These are phyloP conservation scores for Manis javanica DNA, from an alignment of 2,797 vertebrate genomes.

Conservation along the genomic window DNA sequence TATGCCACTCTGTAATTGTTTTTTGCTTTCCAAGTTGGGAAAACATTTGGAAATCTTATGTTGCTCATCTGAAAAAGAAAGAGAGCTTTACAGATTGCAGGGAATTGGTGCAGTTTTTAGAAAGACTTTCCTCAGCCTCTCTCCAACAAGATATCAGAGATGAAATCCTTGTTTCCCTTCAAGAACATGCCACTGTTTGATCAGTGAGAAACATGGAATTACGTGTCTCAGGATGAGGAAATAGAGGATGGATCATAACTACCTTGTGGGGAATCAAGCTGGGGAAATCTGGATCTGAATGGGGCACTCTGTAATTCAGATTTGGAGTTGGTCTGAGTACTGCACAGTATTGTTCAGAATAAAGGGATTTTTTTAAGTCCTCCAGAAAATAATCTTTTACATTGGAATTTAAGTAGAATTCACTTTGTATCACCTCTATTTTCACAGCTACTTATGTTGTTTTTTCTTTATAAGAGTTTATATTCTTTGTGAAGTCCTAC, in stretches of 20 bases:
- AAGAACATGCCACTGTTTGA: constrained; percentile 35
- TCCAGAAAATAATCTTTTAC: constrained; percentile 17
- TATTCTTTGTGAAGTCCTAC: constrained; percentile 1
- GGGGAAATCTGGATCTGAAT: constrained; percentile 25
- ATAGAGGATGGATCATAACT: not conserved
- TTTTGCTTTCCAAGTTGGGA: constrained; percentile 24
- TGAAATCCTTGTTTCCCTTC: not conserved
- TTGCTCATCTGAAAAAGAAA: constrained; percentile 30
- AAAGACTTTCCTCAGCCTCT: constrained; percentile 36
- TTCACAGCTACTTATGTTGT: not conserved
- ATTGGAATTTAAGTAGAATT: constrained; percentile 22
- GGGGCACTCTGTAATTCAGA: not conserved
- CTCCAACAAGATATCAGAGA: not conserved
- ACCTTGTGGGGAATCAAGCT: not conserved
- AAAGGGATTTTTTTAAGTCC: constrained; percentile 1
- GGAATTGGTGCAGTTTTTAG: not conserved
- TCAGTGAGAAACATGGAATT: constrained; percentile 45
- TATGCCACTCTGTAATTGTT: not conserved
- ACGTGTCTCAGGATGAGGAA: constrained; percentile 39
- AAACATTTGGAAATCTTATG: not conserved
- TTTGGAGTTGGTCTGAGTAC: not conserved
- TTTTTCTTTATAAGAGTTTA: not conserved
- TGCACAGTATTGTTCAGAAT: not conserved
- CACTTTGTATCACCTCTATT: not conserved
- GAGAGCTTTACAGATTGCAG: not conserved